A percentile compares a stretch with the other conserved stretches of the same genome.
Evolutionary conservation across 2,888 invertebrate species (phyloP).

Genomic region (Eulithis testata): DNA sequence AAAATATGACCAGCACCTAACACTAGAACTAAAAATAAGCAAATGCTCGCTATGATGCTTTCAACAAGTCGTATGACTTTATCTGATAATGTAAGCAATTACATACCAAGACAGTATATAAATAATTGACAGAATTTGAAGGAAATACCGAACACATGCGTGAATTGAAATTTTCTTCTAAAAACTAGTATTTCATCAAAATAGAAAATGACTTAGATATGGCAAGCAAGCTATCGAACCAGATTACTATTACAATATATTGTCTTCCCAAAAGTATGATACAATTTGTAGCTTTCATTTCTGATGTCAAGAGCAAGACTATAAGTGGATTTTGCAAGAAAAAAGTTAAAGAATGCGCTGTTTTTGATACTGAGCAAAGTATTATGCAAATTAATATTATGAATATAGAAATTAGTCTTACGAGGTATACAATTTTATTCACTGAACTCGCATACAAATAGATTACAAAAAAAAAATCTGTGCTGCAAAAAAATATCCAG

Average conservation of each 20-base stretch:
- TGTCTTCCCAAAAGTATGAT: background rate
- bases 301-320: background rate
- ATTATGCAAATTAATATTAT: conserved; percentile 39
- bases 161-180: conserved; percentile 5
- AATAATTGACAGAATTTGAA: conserved; percentile 32
- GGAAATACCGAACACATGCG: conserved; percentile 18
- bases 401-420: conserved; percentile 36
- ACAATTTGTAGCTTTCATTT: background rate
- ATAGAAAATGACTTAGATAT: conserved; percentile 12
- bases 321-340: background rate
- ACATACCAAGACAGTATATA: background rate
- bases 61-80: too few relatives aligned
- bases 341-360: background rate
- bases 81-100: conserved; percentile 10
- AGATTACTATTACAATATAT: conserved; percentile 5
- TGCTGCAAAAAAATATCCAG: conserved; percentile 29
- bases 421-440: conserved; percentile 25
- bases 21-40: conserved; percentile 37
- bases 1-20: conserved; percentile 55
- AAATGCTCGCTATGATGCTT: conserved; percentile 23
- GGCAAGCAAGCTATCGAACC: conserved; percentile 18
- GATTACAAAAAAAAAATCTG: conserved; percentile 24
- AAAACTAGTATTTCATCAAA: conserved; percentile 1
- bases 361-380: conserved; percentile 13
- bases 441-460: conserved; percentile 6